Evolutionary conservation across 2,888 invertebrate genomes (phyloP).

Genomic region (Andrena trimmerana): DNA sequence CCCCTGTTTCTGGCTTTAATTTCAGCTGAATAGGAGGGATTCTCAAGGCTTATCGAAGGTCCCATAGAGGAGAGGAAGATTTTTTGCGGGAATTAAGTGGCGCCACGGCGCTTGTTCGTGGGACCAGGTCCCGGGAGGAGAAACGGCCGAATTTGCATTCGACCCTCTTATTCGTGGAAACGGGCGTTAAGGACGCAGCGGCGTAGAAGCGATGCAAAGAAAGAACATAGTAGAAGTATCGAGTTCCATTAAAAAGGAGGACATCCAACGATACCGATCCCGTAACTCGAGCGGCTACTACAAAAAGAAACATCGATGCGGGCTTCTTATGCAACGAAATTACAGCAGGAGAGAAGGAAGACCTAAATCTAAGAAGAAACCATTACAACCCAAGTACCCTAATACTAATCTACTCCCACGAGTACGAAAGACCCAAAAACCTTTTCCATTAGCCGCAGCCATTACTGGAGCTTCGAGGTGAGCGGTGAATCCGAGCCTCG

Average conservation of each 20-base stretch:
- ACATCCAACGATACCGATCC: constrained; percentile 31
- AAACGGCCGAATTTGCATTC: constrained; percentile 67
- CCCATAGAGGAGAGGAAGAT: neutral
- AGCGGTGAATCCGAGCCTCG: neutral
- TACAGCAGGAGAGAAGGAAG: neutral
- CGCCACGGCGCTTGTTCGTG: constrained; percentile 45
- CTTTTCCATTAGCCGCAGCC: neutral
- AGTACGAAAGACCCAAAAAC: too few species aligned
- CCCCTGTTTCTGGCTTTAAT: constrained; percentile 18
- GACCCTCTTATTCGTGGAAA: constrained; percentile 56
- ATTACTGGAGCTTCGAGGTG: constrained; percentile 17
- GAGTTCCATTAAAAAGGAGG: constrained; percentile 59
- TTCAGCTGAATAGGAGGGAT: constrained; percentile 18
- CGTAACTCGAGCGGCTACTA: constrained; percentile 22
- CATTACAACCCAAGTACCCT: too few species aligned
- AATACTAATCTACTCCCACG: too few species aligned
- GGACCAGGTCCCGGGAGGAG: constrained; percentile 23
- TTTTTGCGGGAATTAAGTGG: constrained; percentile 65
- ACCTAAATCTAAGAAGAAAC: neutral
- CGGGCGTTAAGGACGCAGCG: constrained; percentile 46
- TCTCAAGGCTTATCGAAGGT: constrained; percentile 12
- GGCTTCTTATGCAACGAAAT: constrained; percentile 26
- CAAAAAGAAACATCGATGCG: constrained; percentile 28
- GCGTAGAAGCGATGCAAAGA: constrained; percentile 15
- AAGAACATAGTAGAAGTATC: constrained; percentile 45